Evolutionary conservation across 2,888 invertebrate genomes (phyloP).

Genomic region (Syritta pipiens): DNA sequence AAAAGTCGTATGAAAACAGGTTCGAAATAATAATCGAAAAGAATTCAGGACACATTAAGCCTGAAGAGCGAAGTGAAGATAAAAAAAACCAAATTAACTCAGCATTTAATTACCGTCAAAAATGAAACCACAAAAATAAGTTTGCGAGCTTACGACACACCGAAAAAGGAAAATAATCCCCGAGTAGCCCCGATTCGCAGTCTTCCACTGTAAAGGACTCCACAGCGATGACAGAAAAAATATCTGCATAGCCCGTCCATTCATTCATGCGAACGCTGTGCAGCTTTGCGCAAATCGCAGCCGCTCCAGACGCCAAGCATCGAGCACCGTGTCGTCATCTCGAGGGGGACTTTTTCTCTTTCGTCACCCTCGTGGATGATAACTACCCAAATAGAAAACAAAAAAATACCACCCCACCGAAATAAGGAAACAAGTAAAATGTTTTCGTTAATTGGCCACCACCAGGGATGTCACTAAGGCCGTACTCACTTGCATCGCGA

Average conservation of each 20-base stretch:
- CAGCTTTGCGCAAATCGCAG: constrained; percentile 58
- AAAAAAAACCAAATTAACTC: too few relatives aligned
- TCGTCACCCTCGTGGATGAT: too few relatives aligned
- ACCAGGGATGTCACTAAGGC: constrained; percentile 2
- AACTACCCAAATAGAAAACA: too few relatives aligned
- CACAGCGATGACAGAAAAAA: too few relatives aligned
- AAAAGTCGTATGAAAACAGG: too few relatives aligned
- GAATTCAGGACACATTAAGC: too few relatives aligned
- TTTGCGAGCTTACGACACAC: too few relatives aligned
- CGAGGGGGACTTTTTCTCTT: too few relatives aligned
- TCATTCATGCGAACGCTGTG: constrained; percentile 36
- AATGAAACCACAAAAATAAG: too few relatives aligned
- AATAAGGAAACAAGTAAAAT: constrained; percentile 16
- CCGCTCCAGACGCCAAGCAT: constrained; percentile 39
- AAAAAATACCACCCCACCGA: not conserved
- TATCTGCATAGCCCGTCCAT: constrained; percentile 22
- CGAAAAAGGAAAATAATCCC: not conserved
- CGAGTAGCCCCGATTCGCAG: not conserved
- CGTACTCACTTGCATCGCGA: constrained; percentile 71
- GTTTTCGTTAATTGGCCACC: constrained; percentile 44
- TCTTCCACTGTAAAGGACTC: not conserved
- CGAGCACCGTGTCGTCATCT: constrained; percentile 7
- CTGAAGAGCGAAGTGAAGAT: too few relatives aligned
- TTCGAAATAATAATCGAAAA: too few relatives aligned
- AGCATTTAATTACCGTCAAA: too few relatives aligned